Base-by-base conservation (phyloP, 2,113 vertebrate species). In the Brachyistius frenatus region DNA sequence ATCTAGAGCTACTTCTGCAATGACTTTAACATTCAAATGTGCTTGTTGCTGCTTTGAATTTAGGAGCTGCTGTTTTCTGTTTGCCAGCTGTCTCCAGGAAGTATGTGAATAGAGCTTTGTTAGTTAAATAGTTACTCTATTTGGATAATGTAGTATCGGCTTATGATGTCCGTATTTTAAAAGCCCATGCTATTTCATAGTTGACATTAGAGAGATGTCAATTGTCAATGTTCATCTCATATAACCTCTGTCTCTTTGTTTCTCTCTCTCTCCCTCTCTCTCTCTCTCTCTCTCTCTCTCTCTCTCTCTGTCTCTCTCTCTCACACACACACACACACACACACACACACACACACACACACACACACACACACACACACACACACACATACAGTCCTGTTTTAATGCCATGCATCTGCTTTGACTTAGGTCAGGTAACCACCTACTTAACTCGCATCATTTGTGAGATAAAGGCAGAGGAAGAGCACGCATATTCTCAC, bases 351-450 rank as follows among this genome's bases (percentile, higher is more conserved):
- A 23, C 23, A 23, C 23, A 23, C 36, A 31, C 16, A 15, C 14
- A 31, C 41, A 64, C 5, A 44, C 33, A 57, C 47, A 31, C n/a
- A 23, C 44, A 15, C 7, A 37, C 62, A 53, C 30, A 58, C 44
- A 52, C 5, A 44, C 41, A 44, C 41, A 44, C 41, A 11, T 11
- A 44, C 41, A 44, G 9, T 44, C 44, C 4, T 47, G 8, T 7
- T 50, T 39, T 53, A 31, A 58, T 32, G 37, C 2, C n/a, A 49
- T 23, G 4, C 76, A 81, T 74, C 81, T 83, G 63, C 37, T 76
- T 53, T 84, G 63, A 54, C 66, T 69, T 32, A 53, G 7, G 30
- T 3, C 49, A 68, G 77, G 75, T 72, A 39, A 3, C 63, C 77
- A 66, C 58, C 50, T 76, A 53, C 31, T 50, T 72, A 54, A 36